Percentiles rank a stretch among this genome's conserved stretches.
phyloP scores from a whole-genome alignment of 2,797 vertebrate species.

The Psittacula echo region DNA sequence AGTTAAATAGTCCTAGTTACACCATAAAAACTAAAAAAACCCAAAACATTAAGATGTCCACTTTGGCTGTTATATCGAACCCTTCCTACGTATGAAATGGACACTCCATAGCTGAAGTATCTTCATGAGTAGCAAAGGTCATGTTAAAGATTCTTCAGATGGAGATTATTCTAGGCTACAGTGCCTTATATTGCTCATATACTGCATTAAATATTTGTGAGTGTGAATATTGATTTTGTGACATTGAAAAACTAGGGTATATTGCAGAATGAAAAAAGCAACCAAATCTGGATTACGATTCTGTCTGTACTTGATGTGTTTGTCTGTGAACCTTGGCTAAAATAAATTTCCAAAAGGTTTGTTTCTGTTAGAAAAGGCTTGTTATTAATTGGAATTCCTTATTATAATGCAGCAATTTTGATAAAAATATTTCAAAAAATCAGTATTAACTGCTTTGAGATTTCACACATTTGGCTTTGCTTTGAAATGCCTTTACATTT shows the following conservation, averaged over 20 bases:
- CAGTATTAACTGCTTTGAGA: neutral
- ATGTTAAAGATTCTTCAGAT: neutral
- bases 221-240: conserved; percentile 1
- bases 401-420: neutral
- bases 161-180: neutral
- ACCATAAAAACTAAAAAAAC: neutral
- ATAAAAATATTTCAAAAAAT: neutral
- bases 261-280: neutral
- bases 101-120: neutral
- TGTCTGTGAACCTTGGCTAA: neutral
- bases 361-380: neutral
- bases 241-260: neutral
- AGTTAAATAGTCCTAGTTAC: neutral
- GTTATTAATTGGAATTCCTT: neutral
- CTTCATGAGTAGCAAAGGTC: neutral
- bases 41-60: neutral
- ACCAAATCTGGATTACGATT: neutral
- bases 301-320: neutral
- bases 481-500: neutral
- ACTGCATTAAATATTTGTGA: neutral
- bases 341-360: neutral
- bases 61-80: neutral
- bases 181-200: neutral
- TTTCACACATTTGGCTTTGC: neutral
- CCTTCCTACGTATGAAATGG: neutral